These are phyloP conservation scores for Hippoglossus hippoglossus DNA, from an alignment of 2,797 vertebrate genomes.

Conservation along the genomic window DNA sequence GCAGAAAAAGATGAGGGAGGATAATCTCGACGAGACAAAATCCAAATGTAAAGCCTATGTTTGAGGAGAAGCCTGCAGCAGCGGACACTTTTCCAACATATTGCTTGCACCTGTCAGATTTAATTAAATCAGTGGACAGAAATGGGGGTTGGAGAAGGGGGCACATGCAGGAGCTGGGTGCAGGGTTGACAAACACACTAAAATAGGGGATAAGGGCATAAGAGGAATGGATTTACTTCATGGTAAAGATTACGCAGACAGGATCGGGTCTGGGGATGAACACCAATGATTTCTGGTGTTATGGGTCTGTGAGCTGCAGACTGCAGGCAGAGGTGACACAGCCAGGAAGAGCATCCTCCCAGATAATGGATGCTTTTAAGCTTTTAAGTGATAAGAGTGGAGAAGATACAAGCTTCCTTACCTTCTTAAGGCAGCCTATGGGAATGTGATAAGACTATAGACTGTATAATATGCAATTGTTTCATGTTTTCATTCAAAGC, in stretches of 20 bases:
- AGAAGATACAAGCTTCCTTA: not conserved
- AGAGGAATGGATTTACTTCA: not conserved
- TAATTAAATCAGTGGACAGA: constrained; percentile 52
- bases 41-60: constrained; percentile 18
- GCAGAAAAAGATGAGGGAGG: not conserved
- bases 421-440: not conserved
- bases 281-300: not conserved
- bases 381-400: constrained; percentile 11
- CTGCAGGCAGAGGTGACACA: constrained; percentile 52
- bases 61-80: constrained; percentile 33
- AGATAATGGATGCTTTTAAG: constrained; percentile 50
- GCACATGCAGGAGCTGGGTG: not conserved
- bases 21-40: constrained; percentile 8
- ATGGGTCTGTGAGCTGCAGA: constrained; percentile 38
- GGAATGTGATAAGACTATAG: not conserved
- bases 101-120: constrained; percentile 76
- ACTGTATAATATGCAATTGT: no score
- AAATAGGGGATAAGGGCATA: not conserved
- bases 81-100: constrained; percentile 62
- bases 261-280: not conserved
- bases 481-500: not conserved
- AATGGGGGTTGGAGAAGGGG: constrained; percentile 11
- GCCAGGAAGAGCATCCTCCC: constrained; percentile 43
- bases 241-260: not conserved
- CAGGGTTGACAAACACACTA: constrained; percentile 30